phyloP scores from a whole-genome alignment of 2,888 invertebrate species.

The Ichneumoninae sp. region DNA sequence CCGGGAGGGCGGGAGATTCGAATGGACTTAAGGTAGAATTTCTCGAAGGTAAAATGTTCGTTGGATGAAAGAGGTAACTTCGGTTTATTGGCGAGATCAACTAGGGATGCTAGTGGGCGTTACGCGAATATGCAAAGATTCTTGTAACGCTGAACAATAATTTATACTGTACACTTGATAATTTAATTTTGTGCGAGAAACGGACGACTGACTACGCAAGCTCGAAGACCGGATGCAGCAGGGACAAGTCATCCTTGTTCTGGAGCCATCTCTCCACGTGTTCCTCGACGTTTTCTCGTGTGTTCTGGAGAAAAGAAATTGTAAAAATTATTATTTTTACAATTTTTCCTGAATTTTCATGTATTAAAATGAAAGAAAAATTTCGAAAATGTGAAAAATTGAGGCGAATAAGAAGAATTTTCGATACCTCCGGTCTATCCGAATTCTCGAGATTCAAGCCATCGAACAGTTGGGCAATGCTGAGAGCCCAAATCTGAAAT shows the following conservation, averaged over 20 bases:
- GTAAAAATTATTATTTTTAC: no score
- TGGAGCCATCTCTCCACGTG: constrained; percentile 72
- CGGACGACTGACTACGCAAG: constrained; percentile 32
- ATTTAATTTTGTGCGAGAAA: neutral
- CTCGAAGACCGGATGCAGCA: constrained; percentile 73
- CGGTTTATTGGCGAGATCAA: neutral
- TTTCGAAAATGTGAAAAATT: no score
- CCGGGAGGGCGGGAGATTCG: neutral
- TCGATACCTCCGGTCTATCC: constrained; percentile 51
- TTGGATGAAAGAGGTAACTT: neutral
- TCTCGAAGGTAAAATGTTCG: neutral
- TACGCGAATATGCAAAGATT: neutral
- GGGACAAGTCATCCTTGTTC: constrained; percentile 72
- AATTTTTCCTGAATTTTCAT: no score
- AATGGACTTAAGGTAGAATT: neutral
- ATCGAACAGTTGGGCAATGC: constrained; percentile 65
- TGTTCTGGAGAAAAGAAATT: constrained; percentile 68
- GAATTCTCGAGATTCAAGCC: constrained; percentile 63
- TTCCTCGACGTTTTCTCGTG: constrained; percentile 67
- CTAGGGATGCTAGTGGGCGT: neutral
- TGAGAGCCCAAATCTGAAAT: constrained; percentile 73
- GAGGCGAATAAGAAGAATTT: neutral
- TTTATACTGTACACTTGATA: neutral
- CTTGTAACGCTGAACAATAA: neutral
- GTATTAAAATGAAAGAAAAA: no score